Evolutionary conservation across 2,888 invertebrate genomes (phyloP).

Genomic region (Cosmorhoe ocellata): DNA sequence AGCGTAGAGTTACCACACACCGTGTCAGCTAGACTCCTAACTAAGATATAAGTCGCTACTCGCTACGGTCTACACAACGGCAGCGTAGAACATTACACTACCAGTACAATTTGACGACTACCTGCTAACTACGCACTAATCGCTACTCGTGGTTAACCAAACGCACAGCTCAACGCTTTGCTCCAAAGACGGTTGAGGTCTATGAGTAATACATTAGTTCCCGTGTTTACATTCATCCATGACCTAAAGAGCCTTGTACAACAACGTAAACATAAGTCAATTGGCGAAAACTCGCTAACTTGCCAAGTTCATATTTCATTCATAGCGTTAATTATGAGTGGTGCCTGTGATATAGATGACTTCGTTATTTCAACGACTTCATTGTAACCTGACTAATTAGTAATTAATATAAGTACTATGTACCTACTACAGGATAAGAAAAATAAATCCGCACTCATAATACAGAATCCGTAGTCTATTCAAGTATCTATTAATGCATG

Average conservation of each 20-base stretch:
- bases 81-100: too few species aligned
- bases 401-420: too few species aligned
- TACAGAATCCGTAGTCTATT: too few species aligned
- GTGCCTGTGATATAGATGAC: conserved; percentile 9
- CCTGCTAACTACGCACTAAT: neutral
- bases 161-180: conserved; percentile 9
- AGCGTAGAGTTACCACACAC: neutral
- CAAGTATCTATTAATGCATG: too few species aligned
- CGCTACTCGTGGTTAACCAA: neutral
- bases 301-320: conserved; percentile 23
- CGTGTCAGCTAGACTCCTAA: too few species aligned
- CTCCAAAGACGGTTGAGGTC: conserved; percentile 16
- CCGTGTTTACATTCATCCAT: conserved; percentile 58
- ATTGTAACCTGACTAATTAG: too few species aligned
- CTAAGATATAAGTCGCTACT: too few species aligned
- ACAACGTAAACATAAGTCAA: conserved; percentile 40
- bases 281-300: conserved; percentile 42
- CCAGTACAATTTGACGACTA: neutral
- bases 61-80: conserved; percentile 15
- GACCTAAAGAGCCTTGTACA: conserved; percentile 61
- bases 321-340: conserved; percentile 19
- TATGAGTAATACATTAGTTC: conserved; percentile 57
- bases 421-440: too few species aligned
- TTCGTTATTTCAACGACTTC: neutral
- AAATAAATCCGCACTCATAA: too few species aligned